phyloP scores from a whole-genome alignment of 2,113 vertebrate genomes.

The Nannospalax galili region DNA sequence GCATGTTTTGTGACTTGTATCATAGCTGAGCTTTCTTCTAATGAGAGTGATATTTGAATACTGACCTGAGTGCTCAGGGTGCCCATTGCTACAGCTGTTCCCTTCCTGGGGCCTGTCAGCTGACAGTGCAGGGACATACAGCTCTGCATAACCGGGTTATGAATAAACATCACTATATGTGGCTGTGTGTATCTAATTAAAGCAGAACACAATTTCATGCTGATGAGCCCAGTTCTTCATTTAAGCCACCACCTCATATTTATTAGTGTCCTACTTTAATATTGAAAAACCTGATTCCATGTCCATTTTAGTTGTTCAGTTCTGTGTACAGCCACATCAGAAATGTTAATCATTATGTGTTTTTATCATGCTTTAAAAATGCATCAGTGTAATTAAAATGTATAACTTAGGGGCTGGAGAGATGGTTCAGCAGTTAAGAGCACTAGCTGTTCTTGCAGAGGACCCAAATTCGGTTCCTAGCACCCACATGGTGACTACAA shows the following conservation, averaged over 20 bases:
- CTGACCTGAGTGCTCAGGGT: background rate
- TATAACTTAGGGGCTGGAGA: background rate
- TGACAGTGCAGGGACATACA: background rate
- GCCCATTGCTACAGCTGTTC: background rate
- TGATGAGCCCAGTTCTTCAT: too few relatives aligned
- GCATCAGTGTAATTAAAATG: background rate
- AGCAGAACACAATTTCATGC: background rate
- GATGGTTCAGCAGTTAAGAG: too few relatives aligned
- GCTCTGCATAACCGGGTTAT: too few relatives aligned
- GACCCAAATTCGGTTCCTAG: too few relatives aligned
- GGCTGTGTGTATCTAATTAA: background rate
- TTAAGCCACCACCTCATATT: too few relatives aligned
- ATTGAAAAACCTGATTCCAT: background rate
- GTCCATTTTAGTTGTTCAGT: background rate
- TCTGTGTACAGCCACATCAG: background rate
- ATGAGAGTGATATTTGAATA: background rate
- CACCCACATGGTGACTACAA: too few relatives aligned
- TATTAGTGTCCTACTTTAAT: too few relatives aligned
- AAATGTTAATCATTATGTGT: background rate
- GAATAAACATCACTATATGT: background rate
- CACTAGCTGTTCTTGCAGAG: too few relatives aligned
- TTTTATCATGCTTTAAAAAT: background rate
- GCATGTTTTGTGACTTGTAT: background rate
- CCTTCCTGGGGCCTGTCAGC: too few relatives aligned
- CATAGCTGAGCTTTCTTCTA: background rate